Evolutionary conservation across 2,113 vertebrate genomes (phyloP).

Genomic region (Takifugu flavidus): DNA sequence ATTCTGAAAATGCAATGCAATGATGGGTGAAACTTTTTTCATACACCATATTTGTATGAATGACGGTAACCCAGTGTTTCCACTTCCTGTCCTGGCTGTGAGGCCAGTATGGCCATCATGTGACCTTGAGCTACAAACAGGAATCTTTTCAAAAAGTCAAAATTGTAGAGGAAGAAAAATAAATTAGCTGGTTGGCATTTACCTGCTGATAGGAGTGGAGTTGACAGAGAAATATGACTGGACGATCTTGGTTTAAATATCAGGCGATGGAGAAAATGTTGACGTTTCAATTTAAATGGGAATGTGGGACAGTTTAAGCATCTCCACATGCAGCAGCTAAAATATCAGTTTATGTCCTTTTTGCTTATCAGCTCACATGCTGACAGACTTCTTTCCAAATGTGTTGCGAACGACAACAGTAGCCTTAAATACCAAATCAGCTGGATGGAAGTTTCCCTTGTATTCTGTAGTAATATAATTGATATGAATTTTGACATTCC

Average conservation of each 20-base stretch:
- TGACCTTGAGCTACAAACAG: too few species aligned
- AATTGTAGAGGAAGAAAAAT: not conserved
- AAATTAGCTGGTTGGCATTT: too few species aligned
- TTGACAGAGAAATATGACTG: not conserved
- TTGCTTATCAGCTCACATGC: not conserved
- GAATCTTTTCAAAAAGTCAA: not conserved
- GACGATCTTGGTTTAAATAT: not conserved
- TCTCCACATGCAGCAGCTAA: not conserved
- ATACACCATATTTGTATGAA: too few species aligned
- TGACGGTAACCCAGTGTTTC: too few species aligned
- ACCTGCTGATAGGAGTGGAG: not conserved
- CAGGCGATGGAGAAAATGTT: not conserved
- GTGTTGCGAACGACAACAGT: not conserved
- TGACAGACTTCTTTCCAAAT: not conserved
- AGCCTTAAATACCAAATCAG: too few species aligned
- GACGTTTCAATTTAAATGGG: not conserved
- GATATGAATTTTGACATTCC: too few species aligned
- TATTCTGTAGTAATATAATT: too few species aligned
- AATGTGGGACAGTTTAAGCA: not conserved
- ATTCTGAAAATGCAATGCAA: too few species aligned
- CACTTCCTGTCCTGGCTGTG: too few species aligned
- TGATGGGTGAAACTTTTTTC: too few species aligned
- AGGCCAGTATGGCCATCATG: too few species aligned
- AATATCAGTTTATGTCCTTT: not conserved
- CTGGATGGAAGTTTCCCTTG: too few species aligned